These are phyloP conservation scores for Margaritifera margaritifera DNA, from an alignment of 2,888 invertebrate species.

Conservation along the genomic window DNA sequence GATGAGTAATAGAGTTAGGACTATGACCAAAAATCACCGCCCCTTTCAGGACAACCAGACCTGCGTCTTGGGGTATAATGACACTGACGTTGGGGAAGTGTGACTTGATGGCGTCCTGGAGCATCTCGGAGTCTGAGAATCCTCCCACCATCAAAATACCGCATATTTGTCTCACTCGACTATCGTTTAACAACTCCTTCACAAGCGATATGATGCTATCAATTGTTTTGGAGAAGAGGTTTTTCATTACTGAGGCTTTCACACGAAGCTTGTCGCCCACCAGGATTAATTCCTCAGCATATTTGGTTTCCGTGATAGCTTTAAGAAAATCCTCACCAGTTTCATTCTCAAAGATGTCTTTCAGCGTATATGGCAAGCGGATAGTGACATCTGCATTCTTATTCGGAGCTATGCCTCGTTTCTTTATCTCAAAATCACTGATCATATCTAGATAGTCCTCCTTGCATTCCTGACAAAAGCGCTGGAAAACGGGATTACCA, in stretches of 20 bases:
- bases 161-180: constrained; percentile 2
- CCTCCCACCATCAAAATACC: constrained; percentile 32
- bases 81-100: constrained; percentile 15
- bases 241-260: constrained; percentile 4
- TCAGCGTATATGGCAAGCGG: constrained; percentile 16
- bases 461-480: constrained; percentile 1
- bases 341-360: constrained; percentile 20
- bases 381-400: neutral
- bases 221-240: constrained; percentile 13
- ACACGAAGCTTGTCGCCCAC: constrained; percentile 18
- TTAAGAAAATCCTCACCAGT: constrained; percentile 17
- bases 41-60: constrained; percentile 27
- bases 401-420: neutral
- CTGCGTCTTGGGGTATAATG: constrained; percentile 25
- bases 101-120: constrained; percentile 15
- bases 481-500: neutral
- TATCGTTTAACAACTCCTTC: constrained; percentile 8
- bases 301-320: constrained; percentile 8
- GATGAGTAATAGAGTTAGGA: constrained; percentile 13
- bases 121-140: constrained; percentile 24
- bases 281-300: constrained; percentile 14
- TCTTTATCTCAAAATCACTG: constrained; percentile 11
- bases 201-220: constrained; percentile 11
- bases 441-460: constrained; percentile 1
- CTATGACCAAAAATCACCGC: constrained; percentile 28